A percentile compares a stretch with the other conserved stretches of the same genome.
Conservation (phyloP, 37 sponge, comb jelly and placozoan genomes). For the Halichondria panicea region DNA sequence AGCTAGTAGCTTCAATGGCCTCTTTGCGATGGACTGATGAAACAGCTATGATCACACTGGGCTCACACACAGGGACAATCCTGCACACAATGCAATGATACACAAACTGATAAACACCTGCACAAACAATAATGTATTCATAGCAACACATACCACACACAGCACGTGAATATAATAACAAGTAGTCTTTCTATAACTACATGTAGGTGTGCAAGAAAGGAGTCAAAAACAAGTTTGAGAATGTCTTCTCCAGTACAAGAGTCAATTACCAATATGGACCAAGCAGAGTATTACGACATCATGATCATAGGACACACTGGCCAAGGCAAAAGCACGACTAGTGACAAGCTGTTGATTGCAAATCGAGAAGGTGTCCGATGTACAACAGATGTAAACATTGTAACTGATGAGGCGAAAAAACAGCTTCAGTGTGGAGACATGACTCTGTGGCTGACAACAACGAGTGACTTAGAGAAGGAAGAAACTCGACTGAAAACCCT, state of each 20-base stretch:
- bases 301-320: conserved; percentile 41
- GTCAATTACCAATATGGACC: too few relatives aligned
- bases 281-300: conserved; percentile 26
- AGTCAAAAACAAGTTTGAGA: background rate
- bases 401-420: background rate
- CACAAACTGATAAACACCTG: too few relatives aligned
- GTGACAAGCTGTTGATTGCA: conserved; percentile 32
- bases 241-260: too few relatives aligned
- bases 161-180: background rate
- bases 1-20: conserved; percentile 73
- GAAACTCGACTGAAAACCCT: background rate
- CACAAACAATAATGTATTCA: too few relatives aligned
- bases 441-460: conserved; percentile 1
- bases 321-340: conserved; percentile 45
- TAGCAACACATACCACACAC: background rate
- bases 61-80: conserved; percentile 87
- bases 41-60: conserved; percentile 90
- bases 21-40: conserved; percentile 89
- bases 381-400: too few relatives aligned
- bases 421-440: too few relatives aligned
- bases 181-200: background rate
- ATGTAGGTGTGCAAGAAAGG: background rate
- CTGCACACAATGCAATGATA: conserved; percentile 64
- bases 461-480: background rate
- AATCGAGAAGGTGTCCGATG: background rate